phyloP scores from a whole-genome alignment of 2,113 vertebrate species.

The Circaetus cinerascens region DNA sequence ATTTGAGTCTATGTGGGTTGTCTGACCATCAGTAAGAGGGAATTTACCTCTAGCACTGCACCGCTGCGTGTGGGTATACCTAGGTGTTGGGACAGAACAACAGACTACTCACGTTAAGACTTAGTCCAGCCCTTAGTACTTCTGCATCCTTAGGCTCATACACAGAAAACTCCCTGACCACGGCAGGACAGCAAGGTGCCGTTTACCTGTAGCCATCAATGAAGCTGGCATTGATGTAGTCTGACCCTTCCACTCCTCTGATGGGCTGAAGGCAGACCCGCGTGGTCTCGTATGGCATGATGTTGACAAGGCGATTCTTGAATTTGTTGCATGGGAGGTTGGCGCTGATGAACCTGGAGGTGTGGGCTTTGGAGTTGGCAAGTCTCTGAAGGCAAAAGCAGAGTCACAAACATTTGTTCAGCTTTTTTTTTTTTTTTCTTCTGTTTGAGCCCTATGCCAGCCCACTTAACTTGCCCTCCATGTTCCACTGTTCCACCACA shows the following conservation, averaged over 20 bases:
- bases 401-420: neutral
- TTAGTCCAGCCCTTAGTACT: neutral
- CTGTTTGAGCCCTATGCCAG: rapidly evolving
- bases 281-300: slow-evolving; percentile 97
- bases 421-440: no score
- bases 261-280: slow-evolving; percentile 97
- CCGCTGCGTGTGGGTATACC: rapidly evolving
- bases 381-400: slow-evolving; percentile 79
- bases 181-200: rapidly evolving
- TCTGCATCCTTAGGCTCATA: neutral
- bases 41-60: rapidly evolving
- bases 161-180: rapidly evolving
- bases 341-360: slow-evolving; percentile 96
- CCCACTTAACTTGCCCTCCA: neutral
- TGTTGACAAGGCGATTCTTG: slow-evolving; percentile 97
- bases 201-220: slow-evolving; percentile 93
- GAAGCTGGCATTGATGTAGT: slow-evolving; percentile 97
- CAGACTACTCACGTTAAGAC: rapidly evolving
- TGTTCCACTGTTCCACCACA: rapidly evolving
- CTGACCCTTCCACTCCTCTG: slow-evolving; percentile 93
- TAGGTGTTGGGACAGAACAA: neutral
- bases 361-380: slow-evolving; percentile 98
- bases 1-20: rapidly evolving
- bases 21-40: neutral
- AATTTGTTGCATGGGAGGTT: slow-evolving; percentile 99